Base-by-base conservation (phyloP, 2,888 invertebrate species). In the Alloplasta piceator region DNA sequence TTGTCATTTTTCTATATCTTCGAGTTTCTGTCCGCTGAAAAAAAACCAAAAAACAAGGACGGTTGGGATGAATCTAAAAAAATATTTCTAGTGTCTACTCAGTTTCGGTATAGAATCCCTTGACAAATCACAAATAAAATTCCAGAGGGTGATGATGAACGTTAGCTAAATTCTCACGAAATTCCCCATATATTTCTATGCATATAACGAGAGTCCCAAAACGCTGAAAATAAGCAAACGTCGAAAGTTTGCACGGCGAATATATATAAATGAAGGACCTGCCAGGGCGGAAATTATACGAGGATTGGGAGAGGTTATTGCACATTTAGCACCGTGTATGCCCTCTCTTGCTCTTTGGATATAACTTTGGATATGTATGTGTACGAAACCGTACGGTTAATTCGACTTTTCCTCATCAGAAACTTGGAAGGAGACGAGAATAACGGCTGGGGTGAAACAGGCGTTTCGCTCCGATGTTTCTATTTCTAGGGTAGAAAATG, bases 401-500 rank as follows among this genome's bases (percentile, higher is more conserved):
- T 60, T 56, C 14, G 56, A 36, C n/a, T 38, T 75, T 52, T 43
- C 38, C 14, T 48, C 41, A 41, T 73, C 58, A 61, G 46, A 26
- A 16, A 6, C 38, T 14, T 14, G 50, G 26, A 10, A 38, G 50
- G 14, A 67, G 14, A 36, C 41, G 9, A 55, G 50, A 14, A 61
- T 71, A 52, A 5, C 63, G 26, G 10, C 41, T 9, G 41, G 41
- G 43, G n/a, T 52, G 26, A 52, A 52, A 64, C 68, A 74, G 26
- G 26, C 26, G 36, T 9, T 46, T 12, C 58, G 50, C 50, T 36
- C 43, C 55, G 10, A 39, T 48, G 52, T 16, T 56, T 71, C 58
- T 38, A 41, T 50, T 36, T 46, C 43, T 56, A 68, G 61, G 52
- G 46, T 70, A 58, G 55, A 60, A 75, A 56, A 70, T 70, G 39